Conservation (phyloP, 1,140 invertebrate genomes). For the silkworm (Bombyx mori) region ASM3026992v2 NC_085116.1:13281001-13281500, state of each 20-base stretch:
- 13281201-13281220: slow-evolving; percentile 31
- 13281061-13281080: too few relatives aligned
- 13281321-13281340: slow-evolving; percentile 6
- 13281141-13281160: slow-evolving; percentile 64
- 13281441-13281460: slow-evolving; percentile 14
- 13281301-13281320: slow-evolving; percentile 7
- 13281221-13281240: slow-evolving; percentile 22
- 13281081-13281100: too few relatives aligned
- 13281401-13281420: background rate
- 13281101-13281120: too few relatives aligned
- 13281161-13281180: slow-evolving; percentile 66
- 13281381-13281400: slow-evolving; percentile 14
- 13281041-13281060: too few relatives aligned
- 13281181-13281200: slow-evolving; percentile 61
- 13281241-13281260: slow-evolving; percentile 25
- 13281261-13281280: slow-evolving; percentile 31
- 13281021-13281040: too few relatives aligned
- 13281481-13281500: slow-evolving; percentile 24
- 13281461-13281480: slow-evolving; percentile 26
- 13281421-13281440: slow-evolving; percentile 7
- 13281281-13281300: slow-evolving; percentile 19
- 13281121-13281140: slow-evolving; percentile 45
- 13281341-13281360: slow-evolving; percentile 5
- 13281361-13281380: slow-evolving; percentile 16
- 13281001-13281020: too few relatives aligned